Percentiles rank a stretch among this genome's conserved stretches.
These are phyloP conservation scores for Phaenicophaeus curvirostris DNA, from an alignment of 2,797 vertebrate genomes.

Conservation along the genomic window DNA sequence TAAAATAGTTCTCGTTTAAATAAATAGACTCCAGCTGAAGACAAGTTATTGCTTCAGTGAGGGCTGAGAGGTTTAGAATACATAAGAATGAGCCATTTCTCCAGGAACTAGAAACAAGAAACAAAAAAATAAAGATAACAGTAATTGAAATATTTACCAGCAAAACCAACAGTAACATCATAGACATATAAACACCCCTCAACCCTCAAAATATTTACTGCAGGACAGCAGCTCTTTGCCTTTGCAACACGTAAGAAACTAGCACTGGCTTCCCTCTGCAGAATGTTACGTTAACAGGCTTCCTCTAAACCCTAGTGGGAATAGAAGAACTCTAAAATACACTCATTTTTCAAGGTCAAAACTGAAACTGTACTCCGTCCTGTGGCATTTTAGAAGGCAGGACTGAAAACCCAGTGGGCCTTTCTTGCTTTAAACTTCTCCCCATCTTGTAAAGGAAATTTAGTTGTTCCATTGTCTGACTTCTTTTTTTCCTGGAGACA, in stretches of 20 bases:
- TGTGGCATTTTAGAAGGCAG: neutral
- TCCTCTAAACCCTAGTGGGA: neutral
- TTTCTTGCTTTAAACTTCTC: neutral
- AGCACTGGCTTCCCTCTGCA: neutral
- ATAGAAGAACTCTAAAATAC: neutral
- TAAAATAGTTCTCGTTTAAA: neutral
- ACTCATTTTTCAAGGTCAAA: neutral
- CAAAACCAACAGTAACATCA: constrained; percentile 23
- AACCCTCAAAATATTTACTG: neutral
- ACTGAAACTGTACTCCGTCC: neutral
- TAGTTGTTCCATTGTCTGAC: neutral
- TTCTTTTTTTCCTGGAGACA: neutral
- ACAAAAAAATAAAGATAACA: neutral
- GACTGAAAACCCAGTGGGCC: neutral
- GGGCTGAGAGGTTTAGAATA: neutral
- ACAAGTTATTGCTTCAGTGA: neutral
- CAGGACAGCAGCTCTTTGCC: neutral
- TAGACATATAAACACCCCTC: constrained; percentile 6
- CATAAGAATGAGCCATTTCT: neutral
- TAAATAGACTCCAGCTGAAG: neutral
- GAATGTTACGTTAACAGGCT: neutral
- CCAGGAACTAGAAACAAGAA: neutral
- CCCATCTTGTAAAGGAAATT: neutral
- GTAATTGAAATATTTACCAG: neutral
- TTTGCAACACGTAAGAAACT: neutral